Base-by-base conservation (phyloP, 2,888 invertebrate species). In the Pachycephus smyrnensis region DNA sequence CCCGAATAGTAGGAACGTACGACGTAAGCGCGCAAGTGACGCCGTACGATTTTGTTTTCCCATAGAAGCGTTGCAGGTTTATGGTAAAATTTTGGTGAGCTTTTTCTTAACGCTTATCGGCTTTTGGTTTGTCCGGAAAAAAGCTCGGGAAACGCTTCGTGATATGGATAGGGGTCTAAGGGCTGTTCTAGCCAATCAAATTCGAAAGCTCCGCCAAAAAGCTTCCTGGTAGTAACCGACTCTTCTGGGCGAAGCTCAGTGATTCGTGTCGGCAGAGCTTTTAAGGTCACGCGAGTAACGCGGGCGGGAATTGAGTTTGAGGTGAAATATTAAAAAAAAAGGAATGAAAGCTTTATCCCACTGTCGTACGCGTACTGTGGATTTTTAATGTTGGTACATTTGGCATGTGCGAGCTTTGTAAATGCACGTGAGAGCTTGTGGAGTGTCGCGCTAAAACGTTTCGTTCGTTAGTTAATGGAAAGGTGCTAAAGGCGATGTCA, bases 1-100 rank as follows among this genome's bases (percentile, higher is more conserved):
- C 78, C 87, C 78, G 76, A 82, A 78, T 80, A 77, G 81, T 79
- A 55, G 55, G 6, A 55, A 55, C 55, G 9, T 55, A 55, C 9
- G 23, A 55, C 9, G 9, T 9, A 9, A 9, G 9, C 23, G 40
- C 15, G 23, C 23, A 9, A 55, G 55, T 23, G 23, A 23, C 23
- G 2, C 55, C 23, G 23, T 9, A 23, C 55, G 55, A 23, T 23
- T 9, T 55, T 23, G 23, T 55, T 23, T 1, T 9, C 9, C 9
- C 55, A 2, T 55, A 1, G 9, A 23, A 55, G 2, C 55, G 23
- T 23, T 55, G 55, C 2, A 6, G 55, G 23, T 55, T 6, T 4
- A 15, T 6, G 15, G 4, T 55, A 23, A 55, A 23, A 23, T 23
- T 23, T 9, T 6, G 23, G 23, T 2, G 23, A 55, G 55, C 55